Percentiles rank a stretch among this genome's conserved stretches.
phyloP scores from a whole-genome alignment of 2,797 vertebrate species.

The Schizopygopsis pylzovi region DNA sequence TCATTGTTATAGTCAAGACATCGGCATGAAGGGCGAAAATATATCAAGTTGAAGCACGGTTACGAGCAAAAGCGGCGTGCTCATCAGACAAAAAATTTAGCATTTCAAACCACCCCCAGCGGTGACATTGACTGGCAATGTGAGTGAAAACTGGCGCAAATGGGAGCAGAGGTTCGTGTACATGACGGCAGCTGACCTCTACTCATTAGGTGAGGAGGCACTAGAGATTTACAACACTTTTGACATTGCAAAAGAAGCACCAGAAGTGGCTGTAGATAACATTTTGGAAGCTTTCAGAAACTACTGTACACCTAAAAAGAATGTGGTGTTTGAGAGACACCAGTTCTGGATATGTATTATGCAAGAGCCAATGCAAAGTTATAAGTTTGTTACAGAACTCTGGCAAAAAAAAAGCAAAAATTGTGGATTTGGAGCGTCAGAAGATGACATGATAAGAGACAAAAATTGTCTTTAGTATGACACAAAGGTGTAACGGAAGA shows the following conservation, averaged over 20 bases:
- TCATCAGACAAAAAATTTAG: background rate
- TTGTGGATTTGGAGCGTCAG: too few relatives aligned
- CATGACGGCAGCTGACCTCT: slow-evolving; percentile 6
- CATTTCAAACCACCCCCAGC: background rate
- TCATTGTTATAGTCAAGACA: too few relatives aligned
- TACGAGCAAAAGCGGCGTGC: too few relatives aligned
- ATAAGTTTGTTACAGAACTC: background rate
- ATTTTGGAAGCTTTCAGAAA: background rate
- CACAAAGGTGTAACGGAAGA: too few relatives aligned
- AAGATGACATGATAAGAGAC: too few relatives aligned
- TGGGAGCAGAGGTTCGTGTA: slow-evolving; percentile 1
- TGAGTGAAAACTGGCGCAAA: slow-evolving; percentile 14
- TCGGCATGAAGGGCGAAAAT: too few relatives aligned
- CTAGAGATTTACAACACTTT: slow-evolving; percentile 7
- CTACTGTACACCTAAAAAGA: background rate
- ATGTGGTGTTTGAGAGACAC: background rate
- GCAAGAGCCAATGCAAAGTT: background rate
- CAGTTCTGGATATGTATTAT: background rate
- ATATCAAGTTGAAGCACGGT: too few relatives aligned
- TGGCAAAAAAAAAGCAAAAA: too few relatives aligned
- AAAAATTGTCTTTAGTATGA: too few relatives aligned
- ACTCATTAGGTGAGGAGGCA: background rate
- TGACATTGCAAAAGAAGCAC: background rate
- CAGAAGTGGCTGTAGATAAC: background rate
- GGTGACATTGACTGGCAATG: too few relatives aligned